Conservation (phyloP, 2,113 vertebrate species). For the Tamias sibiricus region DNA sequence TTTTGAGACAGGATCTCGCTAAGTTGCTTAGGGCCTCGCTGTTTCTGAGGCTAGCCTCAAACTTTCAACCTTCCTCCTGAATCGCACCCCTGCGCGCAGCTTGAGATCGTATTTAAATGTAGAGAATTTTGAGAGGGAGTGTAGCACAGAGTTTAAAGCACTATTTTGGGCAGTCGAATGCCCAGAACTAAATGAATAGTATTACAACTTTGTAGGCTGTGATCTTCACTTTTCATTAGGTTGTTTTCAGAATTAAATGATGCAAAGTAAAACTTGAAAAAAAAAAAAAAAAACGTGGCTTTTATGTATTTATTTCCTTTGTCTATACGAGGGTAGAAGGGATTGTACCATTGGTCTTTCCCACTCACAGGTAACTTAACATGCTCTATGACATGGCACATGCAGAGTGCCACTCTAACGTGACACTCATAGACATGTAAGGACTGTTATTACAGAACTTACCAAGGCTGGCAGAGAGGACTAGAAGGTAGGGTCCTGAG, state of each 20-base stretch:
- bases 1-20: too few relatives aligned
- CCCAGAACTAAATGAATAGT: neutral
- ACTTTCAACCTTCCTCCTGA: too few relatives aligned
- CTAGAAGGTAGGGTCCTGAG: neutral
- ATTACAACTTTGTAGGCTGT: neutral
- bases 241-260: neutral
- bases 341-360: neutral
- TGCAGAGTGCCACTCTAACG: neutral
- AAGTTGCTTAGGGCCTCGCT: too few relatives aligned
- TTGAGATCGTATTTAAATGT: neutral
- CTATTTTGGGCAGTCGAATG: neutral
- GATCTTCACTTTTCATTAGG: neutral
- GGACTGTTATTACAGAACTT: accelerated
- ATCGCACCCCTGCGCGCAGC: too few relatives aligned
- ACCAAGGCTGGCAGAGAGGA: too few relatives aligned
- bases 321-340: neutral
- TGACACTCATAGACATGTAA: neutral
- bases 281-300: neutral
- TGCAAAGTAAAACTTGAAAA: neutral
- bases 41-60: too few relatives aligned
- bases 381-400: neutral
- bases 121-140: neutral
- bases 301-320: neutral
- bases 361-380: neutral
- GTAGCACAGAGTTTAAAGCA: neutral